Percentiles rank a stretch among this genome's conserved stretches.
phyloP scores from a whole-genome alignment of 2,888 invertebrate genomes.

The Tricholauxania praeusta region DNA sequence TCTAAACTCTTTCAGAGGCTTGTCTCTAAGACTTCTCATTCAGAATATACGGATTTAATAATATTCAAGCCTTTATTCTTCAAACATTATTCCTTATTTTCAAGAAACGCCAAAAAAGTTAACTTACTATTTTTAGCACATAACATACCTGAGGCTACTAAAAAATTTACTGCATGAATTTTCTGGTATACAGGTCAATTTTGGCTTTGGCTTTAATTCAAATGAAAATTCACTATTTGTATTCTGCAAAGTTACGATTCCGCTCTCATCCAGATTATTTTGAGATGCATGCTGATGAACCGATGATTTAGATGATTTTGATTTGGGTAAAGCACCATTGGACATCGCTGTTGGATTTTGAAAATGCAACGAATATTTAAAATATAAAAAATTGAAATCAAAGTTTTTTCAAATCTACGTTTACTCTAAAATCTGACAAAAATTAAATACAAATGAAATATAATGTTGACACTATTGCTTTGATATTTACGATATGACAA shows the following conservation, averaged over 20 bases:
- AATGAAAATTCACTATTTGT: conserved; percentile 46
- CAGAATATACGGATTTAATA: no score
- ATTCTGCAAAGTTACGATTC: conserved; percentile 28
- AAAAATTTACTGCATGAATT: conserved; percentile 41
- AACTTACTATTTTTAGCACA: neutral
- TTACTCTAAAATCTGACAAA: neutral
- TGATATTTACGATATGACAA: no score
- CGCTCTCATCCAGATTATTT: conserved; percentile 21
- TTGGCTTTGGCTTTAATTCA: conserved; percentile 48
- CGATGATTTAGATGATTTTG: conserved; percentile 42
- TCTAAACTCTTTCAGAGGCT: no score
- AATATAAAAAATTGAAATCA: neutral
- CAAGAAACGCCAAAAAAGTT: no score
- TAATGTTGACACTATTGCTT: no score
- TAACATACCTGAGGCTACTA: conserved; percentile 43
- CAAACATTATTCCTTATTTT: neutral
- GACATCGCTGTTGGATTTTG: conserved; percentile 42
- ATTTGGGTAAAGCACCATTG: conserved; percentile 43
- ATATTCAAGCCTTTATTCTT: no score
- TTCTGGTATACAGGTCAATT: conserved; percentile 48
- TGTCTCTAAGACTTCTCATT: no score
- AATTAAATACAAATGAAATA: neutral
- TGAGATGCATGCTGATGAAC: conserved; percentile 16
- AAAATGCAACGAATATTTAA: conserved; percentile 19
- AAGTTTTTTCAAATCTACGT: neutral